Evolutionary conservation across 2,888 invertebrate species (phyloP), one percentile per base, ranked within the genome.

Genomic region (Capitulum mitella): DNA sequence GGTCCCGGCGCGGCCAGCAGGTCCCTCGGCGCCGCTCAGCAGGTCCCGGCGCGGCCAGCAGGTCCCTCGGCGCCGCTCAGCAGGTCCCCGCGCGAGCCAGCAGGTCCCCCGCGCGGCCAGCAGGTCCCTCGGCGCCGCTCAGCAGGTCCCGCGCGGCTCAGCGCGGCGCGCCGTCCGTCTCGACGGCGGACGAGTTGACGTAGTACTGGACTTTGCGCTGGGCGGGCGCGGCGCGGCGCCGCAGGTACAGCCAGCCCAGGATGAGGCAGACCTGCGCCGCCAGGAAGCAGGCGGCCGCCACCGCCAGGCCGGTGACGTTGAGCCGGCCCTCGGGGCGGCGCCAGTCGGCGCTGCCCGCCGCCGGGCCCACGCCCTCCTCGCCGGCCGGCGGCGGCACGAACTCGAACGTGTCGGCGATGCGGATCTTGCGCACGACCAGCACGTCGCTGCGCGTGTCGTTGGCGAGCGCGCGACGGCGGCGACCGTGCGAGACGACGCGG

Each of bases 401-500:
- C 75, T 79, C 78, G 79, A 82, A 82, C 64, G 81, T 81, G 78
- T 82, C 82, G 22, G 81, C 81, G 79, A 82, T 82, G 16, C 77
- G 81, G 75, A 82, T 79, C 48, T 80, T 80, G 61, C 79, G 78
- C 10, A 79, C 81, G 61, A 82, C 78, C 77, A 82, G 76, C 70
- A 82, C 80, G 40, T 78, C 81, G 40, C 77, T 29, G 32, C 10
- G 5, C 19, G 3, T 2, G 19, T 46, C 76, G 37, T 70, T 37
- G 76, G 29, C n/a, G 76, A 76, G n/a, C 0, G 43, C 46, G 32
- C 76, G 76, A 29, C 76, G 46, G 16, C 76, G 46, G 0, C 76
- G 46, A 29, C 86, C 86, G 81, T 84, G 84, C 0, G 86, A 86
- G 43, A 81, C 80, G 58, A 84, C 82, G 43, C 84, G 34, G 80